Evolutionary conservation across 2,888 invertebrate species (phyloP).

Genomic region (Gisinianus flammeolus): DNA sequence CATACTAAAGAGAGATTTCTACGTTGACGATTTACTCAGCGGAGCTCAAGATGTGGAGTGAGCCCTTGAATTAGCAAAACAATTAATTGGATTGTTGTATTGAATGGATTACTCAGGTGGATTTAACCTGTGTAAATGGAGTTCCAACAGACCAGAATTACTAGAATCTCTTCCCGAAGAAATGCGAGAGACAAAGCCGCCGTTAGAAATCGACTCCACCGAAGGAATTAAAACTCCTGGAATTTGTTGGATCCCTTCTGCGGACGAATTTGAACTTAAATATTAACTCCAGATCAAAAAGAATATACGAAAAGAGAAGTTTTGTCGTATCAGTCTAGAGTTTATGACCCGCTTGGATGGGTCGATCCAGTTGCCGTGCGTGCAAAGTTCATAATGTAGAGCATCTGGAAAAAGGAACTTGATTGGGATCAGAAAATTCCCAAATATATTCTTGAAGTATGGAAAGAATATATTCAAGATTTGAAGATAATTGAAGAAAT

Average conservation of each 20-base stretch:
- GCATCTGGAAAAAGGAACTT: background rate
- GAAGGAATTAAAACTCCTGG: slow-evolving; percentile 36
- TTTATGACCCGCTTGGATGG: slow-evolving; percentile 44
- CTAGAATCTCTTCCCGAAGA: slow-evolving; percentile 10
- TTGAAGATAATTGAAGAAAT: slow-evolving; percentile 6
- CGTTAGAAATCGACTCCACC: background rate
- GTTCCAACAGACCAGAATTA: slow-evolving; percentile 45
- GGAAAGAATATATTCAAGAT: too few species aligned
- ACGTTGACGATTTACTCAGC: slow-evolving; percentile 60
- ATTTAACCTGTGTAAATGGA: slow-evolving; percentile 57
- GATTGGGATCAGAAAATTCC: slow-evolving; percentile 11
- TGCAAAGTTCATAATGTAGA: background rate
- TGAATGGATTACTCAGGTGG: too few species aligned
- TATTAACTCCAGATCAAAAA: background rate
- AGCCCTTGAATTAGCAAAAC: slow-evolving; percentile 44
- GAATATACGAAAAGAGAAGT: slow-evolving; percentile 29
- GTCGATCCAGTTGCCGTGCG: slow-evolving; percentile 24
- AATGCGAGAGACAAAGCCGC: background rate
- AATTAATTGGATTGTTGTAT: slow-evolving; percentile 45
- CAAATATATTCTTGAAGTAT: background rate
- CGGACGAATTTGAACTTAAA: slow-evolving; percentile 24
- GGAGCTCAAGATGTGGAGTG: slow-evolving; percentile 49
- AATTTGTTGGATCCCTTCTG: slow-evolving; percentile 28
- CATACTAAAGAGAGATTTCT: slow-evolving; percentile 61
- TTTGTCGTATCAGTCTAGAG: slow-evolving; percentile 19